Conservation (phyloP, 2,797 vertebrate genomes). For the Sebastes cheni region DNA sequence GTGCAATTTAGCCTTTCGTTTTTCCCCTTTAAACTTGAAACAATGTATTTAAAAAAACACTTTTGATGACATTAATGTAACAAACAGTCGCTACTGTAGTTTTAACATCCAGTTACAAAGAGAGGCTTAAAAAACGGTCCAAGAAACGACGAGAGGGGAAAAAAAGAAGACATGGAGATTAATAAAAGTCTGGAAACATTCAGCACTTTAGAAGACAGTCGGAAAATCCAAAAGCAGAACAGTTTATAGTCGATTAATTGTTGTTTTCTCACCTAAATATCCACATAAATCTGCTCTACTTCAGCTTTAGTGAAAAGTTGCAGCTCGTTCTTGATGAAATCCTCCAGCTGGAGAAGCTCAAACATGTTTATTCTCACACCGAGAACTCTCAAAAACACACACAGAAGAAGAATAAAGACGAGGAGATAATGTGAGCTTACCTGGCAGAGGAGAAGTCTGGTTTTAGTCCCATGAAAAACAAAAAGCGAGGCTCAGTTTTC, state of each 20-base stretch:
- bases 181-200: neutral
- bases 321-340: too few relatives aligned
- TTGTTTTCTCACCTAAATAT: neutral
- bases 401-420: too few relatives aligned
- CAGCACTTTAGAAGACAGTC: too few relatives aligned
- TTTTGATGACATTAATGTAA: too few relatives aligned
- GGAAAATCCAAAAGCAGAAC: neutral
- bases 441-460: too few relatives aligned
- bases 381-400: too few relatives aligned
- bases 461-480: slow-evolving; percentile 12
- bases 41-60: too few relatives aligned
- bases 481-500: neutral
- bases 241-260: neutral
- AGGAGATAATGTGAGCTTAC: too few relatives aligned
- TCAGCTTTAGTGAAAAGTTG: too few relatives aligned
- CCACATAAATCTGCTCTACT: rapidly evolving
- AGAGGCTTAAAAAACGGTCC: neutral
- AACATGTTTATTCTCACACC: too few relatives aligned
- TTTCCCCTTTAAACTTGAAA: neutral
- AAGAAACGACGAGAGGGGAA: neutral
- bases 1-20: neutral
- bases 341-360: too few relatives aligned
- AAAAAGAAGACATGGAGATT: neutral
- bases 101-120: neutral
- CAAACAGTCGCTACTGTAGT: neutral